These are phyloP conservation scores for Drosophila sordidula DNA, from an alignment of 2,888 invertebrate species.

Conservation along the genomic window DNA sequence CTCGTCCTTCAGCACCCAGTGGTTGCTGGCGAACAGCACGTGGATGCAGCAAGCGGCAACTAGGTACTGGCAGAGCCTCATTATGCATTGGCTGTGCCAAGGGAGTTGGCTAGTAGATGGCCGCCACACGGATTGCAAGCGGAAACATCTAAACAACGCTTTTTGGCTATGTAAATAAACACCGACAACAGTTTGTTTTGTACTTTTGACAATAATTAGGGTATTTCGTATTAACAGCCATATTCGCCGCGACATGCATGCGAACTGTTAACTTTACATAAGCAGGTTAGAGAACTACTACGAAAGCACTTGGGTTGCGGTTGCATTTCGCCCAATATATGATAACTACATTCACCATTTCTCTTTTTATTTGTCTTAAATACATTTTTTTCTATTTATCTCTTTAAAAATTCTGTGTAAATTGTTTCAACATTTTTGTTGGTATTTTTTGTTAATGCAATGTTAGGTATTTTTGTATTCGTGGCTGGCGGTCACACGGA, in stretches of 20 bases:
- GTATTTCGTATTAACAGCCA: slow-evolving; percentile 9
- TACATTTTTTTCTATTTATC: not conserved
- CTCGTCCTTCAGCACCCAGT: slow-evolving; percentile 83
- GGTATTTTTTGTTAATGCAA: slow-evolving; percentile 8
- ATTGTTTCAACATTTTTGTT: not conserved
- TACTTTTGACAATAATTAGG: slow-evolving; percentile 31
- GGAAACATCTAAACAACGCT: slow-evolving; percentile 15
- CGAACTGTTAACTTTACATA: slow-evolving; percentile 10
- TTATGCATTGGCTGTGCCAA: slow-evolving; percentile 36
- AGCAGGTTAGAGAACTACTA: not conserved
- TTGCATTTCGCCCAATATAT: not conserved
- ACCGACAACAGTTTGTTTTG: slow-evolving; percentile 35
- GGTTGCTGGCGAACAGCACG: slow-evolving; percentile 73
- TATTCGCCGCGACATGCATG: slow-evolving; percentile 1
- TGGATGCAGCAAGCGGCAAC: slow-evolving; percentile 52
- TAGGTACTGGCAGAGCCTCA: slow-evolving; percentile 52
- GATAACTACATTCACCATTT: not conserved
- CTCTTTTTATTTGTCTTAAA: not conserved
- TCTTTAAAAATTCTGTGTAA: not conserved
- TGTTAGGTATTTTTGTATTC: slow-evolving; percentile 27
- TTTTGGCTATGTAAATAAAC: slow-evolving; percentile 43
- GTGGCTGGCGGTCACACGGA: slow-evolving; percentile 37
- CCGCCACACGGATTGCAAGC: not conserved
- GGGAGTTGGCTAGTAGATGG: slow-evolving; percentile 14
- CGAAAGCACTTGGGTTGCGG: not conserved